Conservation (phyloP, 2,888 invertebrate genomes). For the Sarcophaga variegata region DNA sequence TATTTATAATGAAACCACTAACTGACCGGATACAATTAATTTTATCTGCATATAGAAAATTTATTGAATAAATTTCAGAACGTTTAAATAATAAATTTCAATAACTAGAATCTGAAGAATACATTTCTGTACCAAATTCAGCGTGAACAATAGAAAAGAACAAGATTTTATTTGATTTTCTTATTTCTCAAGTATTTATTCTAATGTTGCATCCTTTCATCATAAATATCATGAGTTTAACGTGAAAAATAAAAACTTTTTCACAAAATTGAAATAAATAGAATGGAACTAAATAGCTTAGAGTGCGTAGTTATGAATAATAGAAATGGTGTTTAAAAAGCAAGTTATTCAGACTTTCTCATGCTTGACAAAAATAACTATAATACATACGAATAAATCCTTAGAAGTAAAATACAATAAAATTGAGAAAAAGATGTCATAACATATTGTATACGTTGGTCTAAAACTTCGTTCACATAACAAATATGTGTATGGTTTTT, state of each 20-base stretch:
- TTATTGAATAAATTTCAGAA: too few relatives aligned
- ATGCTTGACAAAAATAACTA: slow-evolving; percentile 55
- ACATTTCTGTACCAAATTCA: slow-evolving; percentile 36
- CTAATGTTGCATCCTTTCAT: slow-evolving; percentile 11
- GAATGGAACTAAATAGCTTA: slow-evolving; percentile 24
- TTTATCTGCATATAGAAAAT: too few relatives aligned
- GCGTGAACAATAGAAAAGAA: neutral
- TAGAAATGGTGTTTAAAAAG: slow-evolving; percentile 29
- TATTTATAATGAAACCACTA: too few relatives aligned
- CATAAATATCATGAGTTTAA: slow-evolving; percentile 25
- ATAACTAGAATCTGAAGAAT: neutral
- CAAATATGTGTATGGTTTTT: too few relatives aligned
- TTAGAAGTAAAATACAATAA: too few relatives aligned
- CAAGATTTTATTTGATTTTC: neutral
- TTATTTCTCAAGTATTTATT: neutral
- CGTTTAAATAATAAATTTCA: too few relatives aligned
- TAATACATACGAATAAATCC: neutral
- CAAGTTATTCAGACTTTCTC: slow-evolving; percentile 39
- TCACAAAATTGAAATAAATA: slow-evolving; percentile 36
- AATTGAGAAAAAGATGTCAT: too few relatives aligned
- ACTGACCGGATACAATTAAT: too few relatives aligned
- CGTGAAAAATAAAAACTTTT: slow-evolving; percentile 30
- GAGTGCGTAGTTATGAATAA: slow-evolving; percentile 21
- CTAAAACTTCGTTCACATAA: too few relatives aligned
- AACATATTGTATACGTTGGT: too few relatives aligned